Base-by-base conservation (phyloP, 2,113 vertebrate genomes). In the Meriones unguiculatus region DNA sequence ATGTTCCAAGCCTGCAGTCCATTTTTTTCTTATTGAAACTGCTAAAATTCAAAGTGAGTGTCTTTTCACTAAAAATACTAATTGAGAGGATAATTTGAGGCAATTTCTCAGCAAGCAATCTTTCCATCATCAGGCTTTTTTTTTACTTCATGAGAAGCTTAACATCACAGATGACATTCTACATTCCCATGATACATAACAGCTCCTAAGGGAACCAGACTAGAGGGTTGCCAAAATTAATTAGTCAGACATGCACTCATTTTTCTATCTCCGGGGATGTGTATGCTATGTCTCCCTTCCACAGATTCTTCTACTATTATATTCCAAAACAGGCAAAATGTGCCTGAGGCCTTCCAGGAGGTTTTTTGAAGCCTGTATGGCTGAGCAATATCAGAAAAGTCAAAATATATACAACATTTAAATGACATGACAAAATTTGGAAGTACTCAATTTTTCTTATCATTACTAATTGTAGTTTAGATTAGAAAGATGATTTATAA, bases 151-250 rank as follows among this genome's bases (percentile, higher is more conserved):
- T 72, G 3, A 2, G 57, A 70, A 82, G 11, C 24, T 3, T 81
- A 32, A 54, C 10, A 24, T 46, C 72, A 38, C 28, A 73, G 32
- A 14, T 72, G 88, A 9, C 93, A 85, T 70, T 62, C 13, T 89
- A 28, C n/a, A 84, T 69, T 93, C 70, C 57, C 62, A 24, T 38
- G 92, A 38, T 67, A 65, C 2, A 13, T 59, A 65, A 72, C 72
- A 20, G 0, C 62, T 92, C 86, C 75, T 46, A 20, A 69, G 76
- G 18, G 54, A 93, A 73, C 13, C 28, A 69, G 64, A 67, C 82
- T 80, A 75, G 52, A 95, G 11, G 92, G 30, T 82, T 94, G 12
- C 5, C 25, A 64, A 84, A 78, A 90, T 90, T 59, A 90, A 85
- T 84, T 87, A 50, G 25, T 7, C 73, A 6, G 35, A 87, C 4